A percentile compares a stretch with the other conserved stretches of the same genome.
Conservation (phyloP, 1,140 invertebrate species). For the Ceratina calcarata region DNA sequence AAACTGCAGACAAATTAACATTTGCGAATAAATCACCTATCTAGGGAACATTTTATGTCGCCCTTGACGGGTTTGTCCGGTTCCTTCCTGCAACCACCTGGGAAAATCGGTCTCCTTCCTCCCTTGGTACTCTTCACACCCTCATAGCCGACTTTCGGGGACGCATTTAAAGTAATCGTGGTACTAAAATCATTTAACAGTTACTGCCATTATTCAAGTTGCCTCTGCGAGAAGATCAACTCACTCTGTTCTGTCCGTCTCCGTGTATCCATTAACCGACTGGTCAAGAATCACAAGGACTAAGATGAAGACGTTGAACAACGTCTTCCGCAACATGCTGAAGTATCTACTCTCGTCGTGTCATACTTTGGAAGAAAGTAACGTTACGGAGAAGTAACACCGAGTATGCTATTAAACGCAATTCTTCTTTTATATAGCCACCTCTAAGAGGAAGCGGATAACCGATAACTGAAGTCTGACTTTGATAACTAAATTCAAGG, state of each 20-base stretch:
- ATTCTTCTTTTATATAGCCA: conserved; percentile 56
- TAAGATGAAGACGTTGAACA: neutral
- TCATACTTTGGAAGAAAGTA: neutral
- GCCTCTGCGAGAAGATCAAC: neutral
- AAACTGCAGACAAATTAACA: too few relatives aligned
- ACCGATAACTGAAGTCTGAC: conserved; percentile 51
- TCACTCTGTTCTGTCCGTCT: too few relatives aligned
- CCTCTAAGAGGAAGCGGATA: conserved; percentile 60
- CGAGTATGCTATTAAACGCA: conserved; percentile 4
- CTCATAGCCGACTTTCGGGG: neutral
- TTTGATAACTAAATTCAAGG: conserved; percentile 49
- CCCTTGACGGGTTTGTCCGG: conserved; percentile 77
- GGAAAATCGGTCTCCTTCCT: conserved; percentile 5
- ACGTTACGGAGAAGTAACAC: neutral
- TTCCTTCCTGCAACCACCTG: conserved; percentile 64
- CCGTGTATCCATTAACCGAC: too few relatives aligned
- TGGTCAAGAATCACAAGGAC: too few relatives aligned
- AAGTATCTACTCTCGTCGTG: conserved; percentile 30
- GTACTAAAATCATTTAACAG: neutral
- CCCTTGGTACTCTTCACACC: conserved; percentile 38
- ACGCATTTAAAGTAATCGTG: conserved; percentile 2
- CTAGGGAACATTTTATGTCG: conserved; percentile 74
- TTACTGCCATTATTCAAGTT: neutral
- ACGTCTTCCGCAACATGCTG: neutral
- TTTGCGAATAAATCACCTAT: too few relatives aligned